phyloP scores from a whole-genome alignment of 2,113 vertebrate genomes.

The Hystrix brachyura region DNA sequence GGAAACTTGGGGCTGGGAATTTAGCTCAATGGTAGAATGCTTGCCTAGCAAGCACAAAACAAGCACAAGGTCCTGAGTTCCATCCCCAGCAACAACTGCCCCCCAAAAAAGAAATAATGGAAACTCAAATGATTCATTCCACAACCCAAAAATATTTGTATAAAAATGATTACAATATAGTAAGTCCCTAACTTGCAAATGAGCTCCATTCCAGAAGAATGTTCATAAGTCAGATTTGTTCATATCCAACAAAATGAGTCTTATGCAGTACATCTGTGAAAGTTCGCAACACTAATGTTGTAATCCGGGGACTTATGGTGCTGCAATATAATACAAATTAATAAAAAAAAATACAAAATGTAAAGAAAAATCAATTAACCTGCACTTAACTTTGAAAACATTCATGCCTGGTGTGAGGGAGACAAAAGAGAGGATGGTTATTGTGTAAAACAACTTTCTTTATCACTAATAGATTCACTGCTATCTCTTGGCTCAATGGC shows the following conservation, averaged over 20 bases:
- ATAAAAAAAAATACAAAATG: not conserved
- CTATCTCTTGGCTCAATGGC: not conserved
- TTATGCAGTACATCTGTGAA: not conserved
- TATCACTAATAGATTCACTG: not conserved
- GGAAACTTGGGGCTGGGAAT: no score
- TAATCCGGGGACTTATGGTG: not conserved
- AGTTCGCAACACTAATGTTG: not conserved
- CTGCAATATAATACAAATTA: not conserved
- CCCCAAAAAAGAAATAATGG: no score
- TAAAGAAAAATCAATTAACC: not conserved
- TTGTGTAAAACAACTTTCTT: not conserved
- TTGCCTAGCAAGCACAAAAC: no score
- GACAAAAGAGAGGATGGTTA: not conserved
- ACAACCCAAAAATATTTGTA: not conserved
- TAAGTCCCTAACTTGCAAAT: not conserved
- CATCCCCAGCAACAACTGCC: no score
- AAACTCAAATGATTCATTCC: not conserved
- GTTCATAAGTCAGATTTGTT: not conserved
- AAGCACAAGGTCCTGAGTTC: no score
- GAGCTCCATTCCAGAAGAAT: not conserved
- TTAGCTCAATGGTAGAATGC: no score
- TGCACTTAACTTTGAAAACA: not conserved
- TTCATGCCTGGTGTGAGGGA: not conserved
- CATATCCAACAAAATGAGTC: not conserved
- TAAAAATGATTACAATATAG: not conserved